Percentiles rank a stretch among this genome's conserved stretches.
Evolutionary conservation across 2,113 vertebrate genomes (phyloP).

Genomic region (Macquaria australasica): DNA sequence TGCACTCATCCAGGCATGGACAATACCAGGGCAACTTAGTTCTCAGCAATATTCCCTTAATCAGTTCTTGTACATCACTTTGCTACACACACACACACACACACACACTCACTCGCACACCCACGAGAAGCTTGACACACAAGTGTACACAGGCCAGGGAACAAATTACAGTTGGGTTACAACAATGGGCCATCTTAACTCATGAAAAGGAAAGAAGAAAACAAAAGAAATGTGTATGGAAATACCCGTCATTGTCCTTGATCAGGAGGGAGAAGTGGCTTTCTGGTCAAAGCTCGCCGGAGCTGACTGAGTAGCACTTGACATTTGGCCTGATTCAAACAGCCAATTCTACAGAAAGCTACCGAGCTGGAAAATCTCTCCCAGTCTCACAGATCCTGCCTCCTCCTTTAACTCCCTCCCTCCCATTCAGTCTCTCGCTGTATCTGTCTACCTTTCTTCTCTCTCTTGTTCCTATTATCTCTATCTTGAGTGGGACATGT

Average conservation of each 20-base stretch:
- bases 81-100: constrained; percentile 55
- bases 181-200: constrained; percentile 75
- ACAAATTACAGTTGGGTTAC: constrained; percentile 80
- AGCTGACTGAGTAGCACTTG: constrained; percentile 82
- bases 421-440: constrained; percentile 39
- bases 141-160: constrained; percentile 77
- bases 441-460: constrained; percentile 52
- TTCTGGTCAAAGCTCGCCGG: constrained; percentile 72
- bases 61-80: constrained; percentile 80
- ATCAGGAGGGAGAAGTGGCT: constrained; percentile 74
- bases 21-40: constrained; percentile 74
- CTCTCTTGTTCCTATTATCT: constrained; percentile 54
- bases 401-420: constrained; percentile 48
- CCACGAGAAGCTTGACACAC: constrained; percentile 79
- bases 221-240: constrained; percentile 71
- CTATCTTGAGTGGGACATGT: constrained; percentile 54
- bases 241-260: constrained; percentile 78
- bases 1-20: constrained; percentile 78
- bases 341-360: constrained; percentile 78
- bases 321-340: constrained; percentile 85
- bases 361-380: constrained; percentile 77
- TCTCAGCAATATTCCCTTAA: constrained; percentile 78
- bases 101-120: constrained; percentile 61
- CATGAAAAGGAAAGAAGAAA: constrained; percentile 62
- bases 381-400: constrained; percentile 58